A percentile compares a stretch with the other conserved stretches of the same genome.
Evolutionary conservation across 2,113 vertebrate species (phyloP).

Genomic region (Eulacestoma nigropectus): DNA sequence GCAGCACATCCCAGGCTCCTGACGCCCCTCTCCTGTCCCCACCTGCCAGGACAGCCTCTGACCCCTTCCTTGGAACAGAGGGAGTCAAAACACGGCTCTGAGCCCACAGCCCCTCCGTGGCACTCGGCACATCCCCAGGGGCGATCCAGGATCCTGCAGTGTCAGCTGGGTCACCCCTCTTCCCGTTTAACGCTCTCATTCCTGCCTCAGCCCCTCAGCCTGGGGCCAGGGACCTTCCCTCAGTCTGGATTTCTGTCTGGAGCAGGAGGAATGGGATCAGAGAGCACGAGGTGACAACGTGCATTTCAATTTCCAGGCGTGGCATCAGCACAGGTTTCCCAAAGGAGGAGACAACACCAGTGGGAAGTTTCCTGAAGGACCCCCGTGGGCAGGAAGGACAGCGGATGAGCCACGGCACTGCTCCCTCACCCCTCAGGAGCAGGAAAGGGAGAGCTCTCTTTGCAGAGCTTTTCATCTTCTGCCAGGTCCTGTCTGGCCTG

Average conservation of each 20-base stretch:
- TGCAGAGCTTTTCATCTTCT: neutral
- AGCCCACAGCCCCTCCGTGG: neutral
- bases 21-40: neutral
- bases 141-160: neutral
- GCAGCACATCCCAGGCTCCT: neutral
- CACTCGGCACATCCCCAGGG: neutral
- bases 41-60: neutral
- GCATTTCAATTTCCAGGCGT: neutral
- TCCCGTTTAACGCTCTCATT: neutral
- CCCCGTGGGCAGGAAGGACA: neutral
- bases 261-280: neutral
- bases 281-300: neutral
- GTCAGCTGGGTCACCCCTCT: neutral
- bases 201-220: neutral
- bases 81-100: accelerated
- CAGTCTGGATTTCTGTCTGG: neutral
- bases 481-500: neutral
- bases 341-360: neutral
- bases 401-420: neutral
- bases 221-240: neutral
- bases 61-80: neutral
- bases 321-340: neutral
- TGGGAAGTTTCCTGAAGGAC: neutral
- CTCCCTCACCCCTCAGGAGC: neutral
- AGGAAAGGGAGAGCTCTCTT: neutral